Percentiles rank a stretch among this genome's conserved stretches.
Evolutionary conservation across 2,888 invertebrate species (phyloP).

Genomic region (Orthosia gothica): DNA sequence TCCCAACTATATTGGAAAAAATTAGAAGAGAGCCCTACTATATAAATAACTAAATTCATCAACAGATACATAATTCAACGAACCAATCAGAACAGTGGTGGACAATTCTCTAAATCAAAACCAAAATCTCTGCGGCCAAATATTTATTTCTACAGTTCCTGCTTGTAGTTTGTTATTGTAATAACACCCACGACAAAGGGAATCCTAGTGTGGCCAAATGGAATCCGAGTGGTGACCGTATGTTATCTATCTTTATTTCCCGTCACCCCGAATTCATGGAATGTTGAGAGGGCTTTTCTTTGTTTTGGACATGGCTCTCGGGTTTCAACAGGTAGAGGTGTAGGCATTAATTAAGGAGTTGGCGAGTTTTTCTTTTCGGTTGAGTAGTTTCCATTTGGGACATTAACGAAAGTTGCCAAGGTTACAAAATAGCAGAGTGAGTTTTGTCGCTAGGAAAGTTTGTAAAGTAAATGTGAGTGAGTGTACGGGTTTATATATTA

Average conservation of each 20-base stretch:
- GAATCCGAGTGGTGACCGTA: constrained; percentile 22
- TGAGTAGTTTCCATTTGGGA: constrained; percentile 9
- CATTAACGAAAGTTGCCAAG: background rate
- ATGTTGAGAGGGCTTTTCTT: constrained; percentile 27
- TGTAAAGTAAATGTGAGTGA: background rate
- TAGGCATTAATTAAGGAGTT: constrained; percentile 22
- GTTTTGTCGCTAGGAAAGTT: background rate
- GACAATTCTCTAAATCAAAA: background rate
- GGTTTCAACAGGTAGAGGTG: constrained; percentile 33
- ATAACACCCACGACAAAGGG: constrained; percentile 37
- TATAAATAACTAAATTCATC: background rate
- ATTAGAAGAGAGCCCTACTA: background rate
- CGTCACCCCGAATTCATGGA: constrained; percentile 38
- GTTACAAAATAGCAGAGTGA: background rate
- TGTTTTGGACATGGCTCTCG: constrained; percentile 41
- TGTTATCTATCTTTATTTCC: constrained; percentile 52
- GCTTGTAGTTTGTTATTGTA: constrained; percentile 34
- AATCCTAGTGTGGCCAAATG: constrained; percentile 41
- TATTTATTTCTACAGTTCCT: constrained; percentile 22
- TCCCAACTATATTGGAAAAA: too few species aligned
- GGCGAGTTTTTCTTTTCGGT: background rate
- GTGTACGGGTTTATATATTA: background rate
- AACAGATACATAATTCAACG: background rate
- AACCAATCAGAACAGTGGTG: background rate
- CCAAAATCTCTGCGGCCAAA: constrained; percentile 10